Base-by-base conservation (phyloP, 2,113 vertebrate species). In the Psettodes erumei region DNA sequence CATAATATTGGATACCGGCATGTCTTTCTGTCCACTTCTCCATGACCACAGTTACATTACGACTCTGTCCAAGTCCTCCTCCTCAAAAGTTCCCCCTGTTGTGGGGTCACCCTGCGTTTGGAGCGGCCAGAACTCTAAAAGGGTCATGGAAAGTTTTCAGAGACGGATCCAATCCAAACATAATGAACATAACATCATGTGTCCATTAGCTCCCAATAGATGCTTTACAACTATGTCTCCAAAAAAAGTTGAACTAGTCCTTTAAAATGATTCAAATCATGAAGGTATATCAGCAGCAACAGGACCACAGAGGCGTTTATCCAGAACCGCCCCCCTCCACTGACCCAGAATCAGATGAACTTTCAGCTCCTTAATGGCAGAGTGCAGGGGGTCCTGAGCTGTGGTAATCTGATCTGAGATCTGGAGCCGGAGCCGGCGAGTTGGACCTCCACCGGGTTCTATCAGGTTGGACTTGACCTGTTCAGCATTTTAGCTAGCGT, bases 401-500 rank as follows among this genome's bases (percentile, higher is more conserved):
- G 74, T 48, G 54, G 75, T 81, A 84, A 87, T 86, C 77, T 79
- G 79, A 87, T 77, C 79, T 71, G 73, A 79, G 82, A 80, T 88
- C 83, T 58, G 65, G 21, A 25, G 37, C 63, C 8, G 28, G 51
- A 47, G 40, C 37, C 68, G 27, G 42, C 2, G 48, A 69, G 62
- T 51, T 61, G 54, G 42, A 67, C 64, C 61, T 47, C 51, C 73
- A 48, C 68, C n/a, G 32, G 59, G 60, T 83, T 74, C 60, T 65
- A 79, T 75, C 86, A 88, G 80, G 86, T 82, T 83, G 60, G 73
- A 66, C 62, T 77, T 89, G 83, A 87, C 77, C 83, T 71, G 77
- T 71, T 79, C 75, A 63, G 77, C 85, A 82, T 89, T 89, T 91
- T 85, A 88, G 78, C 83, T 70, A 53, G 74, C 81, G 77, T 85